These are phyloP conservation scores for Fregata magnificens DNA, from an alignment of 2,113 vertebrate genomes.

Conservation along the genomic window DNA sequence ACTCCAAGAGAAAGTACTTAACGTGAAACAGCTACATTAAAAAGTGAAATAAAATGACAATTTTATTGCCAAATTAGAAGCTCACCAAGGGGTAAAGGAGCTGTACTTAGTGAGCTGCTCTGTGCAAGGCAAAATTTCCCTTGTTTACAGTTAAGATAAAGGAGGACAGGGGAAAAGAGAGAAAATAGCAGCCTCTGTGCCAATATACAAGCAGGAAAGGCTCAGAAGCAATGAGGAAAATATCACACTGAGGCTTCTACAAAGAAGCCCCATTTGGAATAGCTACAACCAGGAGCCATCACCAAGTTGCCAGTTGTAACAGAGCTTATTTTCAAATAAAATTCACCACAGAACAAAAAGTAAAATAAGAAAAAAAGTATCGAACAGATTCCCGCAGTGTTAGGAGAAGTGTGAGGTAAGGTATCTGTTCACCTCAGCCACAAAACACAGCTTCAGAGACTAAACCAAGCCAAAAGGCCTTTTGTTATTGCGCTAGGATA, in stretches of 20 bases:
- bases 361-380: neutral
- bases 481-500: constrained; percentile 40
- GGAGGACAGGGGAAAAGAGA: neutral
- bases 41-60: neutral
- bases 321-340: constrained; percentile 41
- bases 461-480: constrained; percentile 24
- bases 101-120: neutral
- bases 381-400: neutral
- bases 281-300: constrained; percentile 26
- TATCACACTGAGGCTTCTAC: neutral
- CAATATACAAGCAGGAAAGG: neutral
- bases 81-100: neutral
- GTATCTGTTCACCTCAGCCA: constrained; percentile 48
- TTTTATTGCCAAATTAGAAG: constrained; percentile 46
- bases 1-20: neutral
- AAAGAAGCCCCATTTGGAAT: neutral
- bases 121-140: constrained; percentile 2
- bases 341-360: constrained; percentile 20
- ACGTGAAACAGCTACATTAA: neutral
- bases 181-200: neutral
- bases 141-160: constrained; percentile 8
- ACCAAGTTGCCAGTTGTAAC: constrained; percentile 14
- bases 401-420: constrained; percentile 39
- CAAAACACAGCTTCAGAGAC: constrained; percentile 32
- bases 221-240: constrained; percentile 19